phyloP scores from a whole-genome alignment of 2,113 vertebrate species.

The Oncorhynchus tshawytscha region DNA sequence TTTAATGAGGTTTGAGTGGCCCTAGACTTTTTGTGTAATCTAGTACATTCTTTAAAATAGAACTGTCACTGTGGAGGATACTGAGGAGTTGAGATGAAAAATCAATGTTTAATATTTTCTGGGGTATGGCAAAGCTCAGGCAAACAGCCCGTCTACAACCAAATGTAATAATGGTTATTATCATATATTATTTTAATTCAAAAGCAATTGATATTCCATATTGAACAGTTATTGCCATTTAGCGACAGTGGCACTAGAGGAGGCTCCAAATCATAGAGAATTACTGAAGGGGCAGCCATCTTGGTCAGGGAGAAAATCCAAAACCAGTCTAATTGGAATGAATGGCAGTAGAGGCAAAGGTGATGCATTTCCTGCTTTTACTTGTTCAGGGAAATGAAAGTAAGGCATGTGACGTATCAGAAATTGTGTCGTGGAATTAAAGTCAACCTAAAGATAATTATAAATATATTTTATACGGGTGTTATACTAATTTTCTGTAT shows the following conservation, averaged over 20 bases:
- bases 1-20: too few relatives aligned
- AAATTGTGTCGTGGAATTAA: too few relatives aligned
- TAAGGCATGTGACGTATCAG: too few relatives aligned
- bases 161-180: slow-evolving; percentile 46
- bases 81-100: slow-evolving; percentile 42
- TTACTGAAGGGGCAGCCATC: too few relatives aligned
- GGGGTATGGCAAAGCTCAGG: slow-evolving; percentile 10
- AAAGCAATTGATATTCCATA: slow-evolving; percentile 43
- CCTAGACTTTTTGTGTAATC: background rate
- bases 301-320: too few relatives aligned
- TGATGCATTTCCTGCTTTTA: too few relatives aligned
- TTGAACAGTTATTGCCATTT: slow-evolving; percentile 41
- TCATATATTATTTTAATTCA: slow-evolving; percentile 43
- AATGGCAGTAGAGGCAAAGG: too few relatives aligned
- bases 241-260: slow-evolving; percentile 5
- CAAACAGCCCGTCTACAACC: slow-evolving; percentile 21
- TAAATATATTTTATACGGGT: too few relatives aligned
- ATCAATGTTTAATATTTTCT: slow-evolving; percentile 65
- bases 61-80: slow-evolving; percentile 18
- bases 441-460: too few relatives aligned
- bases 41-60: slow-evolving; percentile 10
- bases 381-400: too few relatives aligned
- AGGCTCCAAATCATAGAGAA: background rate
- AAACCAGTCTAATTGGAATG: too few relatives aligned
- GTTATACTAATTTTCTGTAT: too few relatives aligned